These are phyloP conservation scores for Diplazon laetatorius DNA, from an alignment of 2,888 invertebrate species.

Conservation along the genomic window DNA sequence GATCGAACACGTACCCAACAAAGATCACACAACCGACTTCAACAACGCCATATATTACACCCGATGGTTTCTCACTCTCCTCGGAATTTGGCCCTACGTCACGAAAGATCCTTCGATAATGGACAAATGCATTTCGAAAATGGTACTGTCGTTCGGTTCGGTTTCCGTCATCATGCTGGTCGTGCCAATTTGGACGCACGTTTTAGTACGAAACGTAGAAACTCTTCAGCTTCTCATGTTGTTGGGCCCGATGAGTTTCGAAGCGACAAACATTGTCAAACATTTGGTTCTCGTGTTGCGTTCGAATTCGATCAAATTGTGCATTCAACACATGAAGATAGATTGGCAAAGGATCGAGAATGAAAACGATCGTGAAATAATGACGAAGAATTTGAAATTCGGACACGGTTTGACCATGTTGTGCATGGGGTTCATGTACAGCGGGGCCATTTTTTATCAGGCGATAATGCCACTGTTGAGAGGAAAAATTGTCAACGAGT, in stretches of 20 bases:
- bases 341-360: constrained; percentile 57
- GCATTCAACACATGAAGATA: constrained; percentile 37
- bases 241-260: constrained; percentile 35
- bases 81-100: constrained; percentile 56
- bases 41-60: constrained; percentile 33
- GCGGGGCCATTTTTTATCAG: constrained; percentile 45
- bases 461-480: constrained; percentile 42
- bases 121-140: constrained; percentile 19
- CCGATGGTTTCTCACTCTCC: constrained; percentile 42
- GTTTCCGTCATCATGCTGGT: constrained; percentile 27
- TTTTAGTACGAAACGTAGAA: constrained; percentile 3
- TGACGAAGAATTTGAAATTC: constrained; percentile 41
- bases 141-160: constrained; percentile 9
- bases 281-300: constrained; percentile 31
- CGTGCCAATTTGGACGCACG: constrained; percentile 20
- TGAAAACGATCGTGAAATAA: constrained; percentile 56
- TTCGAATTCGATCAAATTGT: constrained; percentile 31
- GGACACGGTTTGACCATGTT: constrained; percentile 41
- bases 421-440: constrained; percentile 48
- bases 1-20: neutral
- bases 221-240: neutral
- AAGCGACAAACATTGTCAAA: constrained; percentile 22
- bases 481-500: constrained; percentile 28
- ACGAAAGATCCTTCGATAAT: neutral
- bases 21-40: constrained; percentile 25